These are phyloP conservation scores for Lucinisca nassula DNA, from an alignment of 2,888 invertebrate genomes.

Conservation along the genomic window DNA sequence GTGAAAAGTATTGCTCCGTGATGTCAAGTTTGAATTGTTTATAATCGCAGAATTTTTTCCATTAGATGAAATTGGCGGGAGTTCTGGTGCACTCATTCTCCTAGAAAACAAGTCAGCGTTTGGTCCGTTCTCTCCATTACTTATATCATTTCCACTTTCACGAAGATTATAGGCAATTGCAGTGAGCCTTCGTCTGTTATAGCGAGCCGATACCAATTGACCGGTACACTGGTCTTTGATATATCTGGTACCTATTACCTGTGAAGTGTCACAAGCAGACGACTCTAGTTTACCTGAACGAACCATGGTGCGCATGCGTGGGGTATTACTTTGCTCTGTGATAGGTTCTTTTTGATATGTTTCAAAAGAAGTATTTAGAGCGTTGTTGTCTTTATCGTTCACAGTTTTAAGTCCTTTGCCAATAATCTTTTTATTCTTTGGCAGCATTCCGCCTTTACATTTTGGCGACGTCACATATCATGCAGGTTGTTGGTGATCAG, in stretches of 20 bases:
- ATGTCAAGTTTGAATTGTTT: constrained; percentile 45
- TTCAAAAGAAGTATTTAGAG: constrained; percentile 40
- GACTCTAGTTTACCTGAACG: constrained; percentile 40
- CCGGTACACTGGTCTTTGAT: neutral
- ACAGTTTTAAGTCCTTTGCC: constrained; percentile 45
- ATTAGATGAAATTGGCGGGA: constrained; percentile 69
- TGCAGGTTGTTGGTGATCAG: neutral
- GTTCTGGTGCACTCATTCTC: constrained; percentile 77
- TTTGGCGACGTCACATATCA: neutral
- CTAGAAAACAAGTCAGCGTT: neutral
- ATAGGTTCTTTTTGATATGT: constrained; percentile 33
- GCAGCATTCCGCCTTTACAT: constrained; percentile 1
- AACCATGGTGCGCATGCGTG: constrained; percentile 59
- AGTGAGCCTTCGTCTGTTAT: constrained; percentile 48
- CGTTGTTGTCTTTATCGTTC: constrained; percentile 44
- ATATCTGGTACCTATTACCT: constrained; percentile 29
- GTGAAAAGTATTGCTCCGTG: constrained; percentile 57
- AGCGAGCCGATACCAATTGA: constrained; percentile 38
- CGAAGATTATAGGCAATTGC: constrained; percentile 12
- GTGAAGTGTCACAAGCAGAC: constrained; percentile 50
- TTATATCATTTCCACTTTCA: neutral
- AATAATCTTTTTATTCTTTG: constrained; percentile 41
- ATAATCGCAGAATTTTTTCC: constrained; percentile 54
- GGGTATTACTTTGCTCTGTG: constrained; percentile 48
- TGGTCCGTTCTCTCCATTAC: neutral